phyloP scores from a whole-genome alignment of 2,797 vertebrate species.

The Trachops cirrhosus region DNA sequence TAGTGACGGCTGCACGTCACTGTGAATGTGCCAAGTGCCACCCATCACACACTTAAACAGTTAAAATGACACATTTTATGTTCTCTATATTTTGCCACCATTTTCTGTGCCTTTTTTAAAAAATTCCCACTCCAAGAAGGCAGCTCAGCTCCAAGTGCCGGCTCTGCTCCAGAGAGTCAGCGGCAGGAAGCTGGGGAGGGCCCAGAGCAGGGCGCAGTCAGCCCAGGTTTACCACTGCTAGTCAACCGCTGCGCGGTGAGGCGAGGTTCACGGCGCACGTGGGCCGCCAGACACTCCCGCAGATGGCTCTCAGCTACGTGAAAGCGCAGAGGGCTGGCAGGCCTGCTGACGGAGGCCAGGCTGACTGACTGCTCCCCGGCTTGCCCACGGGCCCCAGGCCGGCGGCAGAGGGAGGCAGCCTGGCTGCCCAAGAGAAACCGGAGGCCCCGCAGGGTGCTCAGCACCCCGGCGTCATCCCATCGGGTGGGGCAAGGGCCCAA shows the following conservation, averaged over 20 bases:
- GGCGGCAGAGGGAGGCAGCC: not conserved
- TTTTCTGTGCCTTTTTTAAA: not conserved
- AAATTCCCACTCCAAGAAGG: not conserved
- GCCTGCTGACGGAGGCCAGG: not conserved
- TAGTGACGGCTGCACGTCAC: not conserved
- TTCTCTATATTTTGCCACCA: not conserved
- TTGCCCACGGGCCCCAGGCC: rapidly evolving
- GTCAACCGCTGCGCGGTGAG: not conserved
- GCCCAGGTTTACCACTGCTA: no score
- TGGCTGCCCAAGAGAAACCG: no score
- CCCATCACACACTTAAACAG: not conserved
- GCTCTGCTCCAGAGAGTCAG: not conserved
- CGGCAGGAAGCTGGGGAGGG: not conserved
- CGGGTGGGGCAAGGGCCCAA: no score
- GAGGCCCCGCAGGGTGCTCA: not conserved
- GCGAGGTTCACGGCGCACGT: not conserved
- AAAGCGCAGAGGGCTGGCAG: not conserved
- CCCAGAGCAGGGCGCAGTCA: not conserved
- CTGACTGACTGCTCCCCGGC: not conserved
- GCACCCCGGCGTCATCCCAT: not conserved
- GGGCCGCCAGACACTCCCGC: no score
- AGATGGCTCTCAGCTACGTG: not conserved
- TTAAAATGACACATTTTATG: not conserved
- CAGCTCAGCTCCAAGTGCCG: no score
- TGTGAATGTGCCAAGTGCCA: not conserved